Evolutionary conservation across 2,888 invertebrate species (phyloP).

Genomic region (Aphrophora alni): DNA sequence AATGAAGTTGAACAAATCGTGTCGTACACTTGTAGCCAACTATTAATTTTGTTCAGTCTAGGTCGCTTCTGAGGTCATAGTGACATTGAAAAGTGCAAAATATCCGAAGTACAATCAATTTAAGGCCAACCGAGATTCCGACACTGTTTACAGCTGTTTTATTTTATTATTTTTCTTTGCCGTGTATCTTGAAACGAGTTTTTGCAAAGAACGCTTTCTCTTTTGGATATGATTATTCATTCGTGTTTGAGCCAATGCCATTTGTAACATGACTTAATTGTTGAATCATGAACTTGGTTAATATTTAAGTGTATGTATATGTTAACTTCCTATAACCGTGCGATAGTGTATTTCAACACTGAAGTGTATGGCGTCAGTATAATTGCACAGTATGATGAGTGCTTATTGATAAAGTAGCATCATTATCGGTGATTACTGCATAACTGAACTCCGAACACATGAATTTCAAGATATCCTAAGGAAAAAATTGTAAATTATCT

Average conservation of each 20-base stretch:
- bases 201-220: neutral
- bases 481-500: too few species aligned
- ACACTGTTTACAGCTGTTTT: neutral
- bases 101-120: neutral
- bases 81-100: neutral
- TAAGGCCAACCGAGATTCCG: neutral
- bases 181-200: neutral
- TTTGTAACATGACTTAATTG: neutral
- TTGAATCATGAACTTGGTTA: slow-evolving; percentile 5
- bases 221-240: neutral
- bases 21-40: too few species aligned
- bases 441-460: neutral
- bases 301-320: neutral
- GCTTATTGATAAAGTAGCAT: neutral
- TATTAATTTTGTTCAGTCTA: neutral
- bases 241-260: neutral
- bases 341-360: neutral
- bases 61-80: neutral
- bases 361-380: neutral
- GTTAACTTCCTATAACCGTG: neutral
- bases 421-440: neutral
- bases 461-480: too few species aligned
- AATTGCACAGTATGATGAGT: neutral
- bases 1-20: too few species aligned
- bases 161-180: neutral